Percentiles rank a stretch among this genome's conserved stretches.
Conservation (phyloP, 1,140 invertebrate species). For the Pectinophora gossypiella region DNA sequence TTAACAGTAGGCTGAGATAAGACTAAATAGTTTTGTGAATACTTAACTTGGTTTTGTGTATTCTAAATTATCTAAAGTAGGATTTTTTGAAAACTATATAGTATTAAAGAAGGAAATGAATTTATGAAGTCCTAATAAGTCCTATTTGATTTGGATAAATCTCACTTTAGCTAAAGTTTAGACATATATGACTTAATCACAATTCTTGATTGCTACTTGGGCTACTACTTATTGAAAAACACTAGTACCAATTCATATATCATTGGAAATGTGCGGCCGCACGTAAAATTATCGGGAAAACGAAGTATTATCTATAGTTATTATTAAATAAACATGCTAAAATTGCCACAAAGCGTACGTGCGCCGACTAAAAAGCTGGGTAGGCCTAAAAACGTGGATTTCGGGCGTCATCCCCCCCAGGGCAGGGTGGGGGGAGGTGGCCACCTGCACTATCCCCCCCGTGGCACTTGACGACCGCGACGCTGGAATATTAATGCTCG, state of each 20-base stretch:
- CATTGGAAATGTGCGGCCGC: no score
- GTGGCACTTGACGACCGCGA: slow-evolving; percentile 58
- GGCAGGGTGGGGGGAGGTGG: slow-evolving; percentile 13
- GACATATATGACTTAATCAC: no score
- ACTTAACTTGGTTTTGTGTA: no score
- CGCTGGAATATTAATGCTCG: slow-evolving; percentile 68
- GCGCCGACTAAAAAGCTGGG: slow-evolving; percentile 59
- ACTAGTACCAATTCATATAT: background rate
- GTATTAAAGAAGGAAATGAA: no score
- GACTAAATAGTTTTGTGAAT: no score
- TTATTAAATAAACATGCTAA: slow-evolving; percentile 52
- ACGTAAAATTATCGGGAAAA: slow-evolving; percentile 4
- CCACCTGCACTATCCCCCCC: slow-evolving; percentile 49
- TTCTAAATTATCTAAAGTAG: no score
- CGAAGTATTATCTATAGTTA: slow-evolving; percentile 25
- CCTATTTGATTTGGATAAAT: no score
- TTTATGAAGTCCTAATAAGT: no score
- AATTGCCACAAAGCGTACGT: slow-evolving; percentile 50
- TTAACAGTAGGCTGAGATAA: no score
- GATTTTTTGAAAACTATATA: no score
- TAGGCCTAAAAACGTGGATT: slow-evolving; percentile 70
- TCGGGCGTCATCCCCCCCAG: slow-evolving; percentile 44
- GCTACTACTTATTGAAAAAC: background rate
- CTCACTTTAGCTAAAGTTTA: no score
- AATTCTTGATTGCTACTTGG: no score